Conservation (phyloP, 2,888 invertebrate genomes). For the Artemia sp. region DNA sequence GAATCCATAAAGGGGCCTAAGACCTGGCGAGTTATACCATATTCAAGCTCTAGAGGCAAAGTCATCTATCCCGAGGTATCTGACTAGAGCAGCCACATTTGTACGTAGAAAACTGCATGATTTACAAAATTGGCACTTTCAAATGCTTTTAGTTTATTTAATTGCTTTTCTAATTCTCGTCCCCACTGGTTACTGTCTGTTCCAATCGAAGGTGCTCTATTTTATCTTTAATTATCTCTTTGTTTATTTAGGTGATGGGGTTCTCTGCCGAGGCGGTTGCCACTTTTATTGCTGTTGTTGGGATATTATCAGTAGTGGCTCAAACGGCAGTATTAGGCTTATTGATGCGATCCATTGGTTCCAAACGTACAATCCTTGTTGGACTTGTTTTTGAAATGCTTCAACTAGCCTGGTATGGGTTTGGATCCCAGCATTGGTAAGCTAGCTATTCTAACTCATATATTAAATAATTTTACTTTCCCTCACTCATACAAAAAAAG, state of each 20-base stretch:
- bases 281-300: constrained; percentile 90
- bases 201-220: too few species aligned
- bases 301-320: constrained; percentile 83
- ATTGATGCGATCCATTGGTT: constrained; percentile 69
- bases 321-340: constrained; percentile 65
- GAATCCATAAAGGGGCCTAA: too few species aligned
- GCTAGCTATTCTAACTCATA: constrained; percentile 24
- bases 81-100: too few species aligned
- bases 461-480: background rate
- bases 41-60: too few species aligned
- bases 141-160: too few species aligned
- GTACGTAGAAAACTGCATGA: too few species aligned
- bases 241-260: constrained; percentile 54
- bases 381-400: constrained; percentile 90
- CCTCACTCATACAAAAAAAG: too few species aligned
- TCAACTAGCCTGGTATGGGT: constrained; percentile 92
- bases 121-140: too few species aligned
- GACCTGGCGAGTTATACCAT: too few species aligned
- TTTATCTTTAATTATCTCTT: background rate
- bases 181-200: too few species aligned
- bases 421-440: constrained; percentile 83
- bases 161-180: too few species aligned
- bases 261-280: constrained; percentile 90
- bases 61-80: too few species aligned
- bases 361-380: constrained; percentile 91